phyloP scores from a whole-genome alignment of 2,888 invertebrate species.

The Ormyrus thymus region DNA sequence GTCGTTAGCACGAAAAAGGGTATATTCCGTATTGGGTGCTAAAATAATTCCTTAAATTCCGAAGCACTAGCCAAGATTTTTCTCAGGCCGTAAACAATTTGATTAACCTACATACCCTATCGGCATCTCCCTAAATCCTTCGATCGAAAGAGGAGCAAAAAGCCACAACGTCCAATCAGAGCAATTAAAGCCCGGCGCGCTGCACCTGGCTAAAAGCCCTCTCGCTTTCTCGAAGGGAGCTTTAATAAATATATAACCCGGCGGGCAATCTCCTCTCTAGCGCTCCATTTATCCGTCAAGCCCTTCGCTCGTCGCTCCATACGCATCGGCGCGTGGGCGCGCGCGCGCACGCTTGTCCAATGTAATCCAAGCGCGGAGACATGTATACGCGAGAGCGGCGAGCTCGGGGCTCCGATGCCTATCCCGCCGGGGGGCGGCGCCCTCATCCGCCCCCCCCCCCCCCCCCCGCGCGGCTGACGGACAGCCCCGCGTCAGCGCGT shows the following conservation, averaged over 20 bases:
- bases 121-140: neutral
- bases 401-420: conserved; percentile 58
- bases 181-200: no score
- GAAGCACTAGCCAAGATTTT: no score
- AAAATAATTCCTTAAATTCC: no score
- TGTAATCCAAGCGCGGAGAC: conserved; percentile 68
- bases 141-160: neutral
- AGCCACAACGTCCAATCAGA: neutral
- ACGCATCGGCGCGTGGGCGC: neutral
- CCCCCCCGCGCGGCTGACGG: conserved; percentile 55
- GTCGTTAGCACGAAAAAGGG: no score
- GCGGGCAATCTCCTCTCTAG: conserved; percentile 36
- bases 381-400: conserved; percentile 59
- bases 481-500: conserved; percentile 67
- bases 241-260: conserved; percentile 46
- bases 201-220: neutral
- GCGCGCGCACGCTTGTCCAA: conserved; percentile 41
- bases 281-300: conserved; percentile 39
- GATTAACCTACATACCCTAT: no score
- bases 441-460: neutral
- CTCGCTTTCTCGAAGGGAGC: conserved; percentile 16
- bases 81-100: no score
- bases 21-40: no score
- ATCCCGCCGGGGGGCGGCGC: conserved; percentile 35
- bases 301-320: conserved; percentile 34